Base-by-base conservation (phyloP, 2,888 invertebrate genomes). In the Drosophila kokeensis region DNA sequence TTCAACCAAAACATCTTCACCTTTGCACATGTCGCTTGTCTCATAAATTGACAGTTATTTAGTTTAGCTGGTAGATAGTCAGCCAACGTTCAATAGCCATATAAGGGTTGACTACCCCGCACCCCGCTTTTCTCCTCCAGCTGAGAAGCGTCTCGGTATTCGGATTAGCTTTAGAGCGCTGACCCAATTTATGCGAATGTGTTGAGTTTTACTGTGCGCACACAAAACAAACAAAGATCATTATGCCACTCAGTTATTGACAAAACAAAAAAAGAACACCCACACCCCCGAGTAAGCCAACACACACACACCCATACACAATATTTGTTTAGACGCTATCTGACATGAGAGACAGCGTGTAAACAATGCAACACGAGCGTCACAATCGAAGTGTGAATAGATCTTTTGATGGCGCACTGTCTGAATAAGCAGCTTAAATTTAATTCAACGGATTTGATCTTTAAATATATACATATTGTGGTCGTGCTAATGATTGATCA, bases 361-460 rank as follows among this genome's bases (percentile, higher is more conserved):
- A 69, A 77, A 81, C 81, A 83, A 81, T 67, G 58, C 42, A 67
- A 57, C 66, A 63, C 69, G 58, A 81, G 75, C 80, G 72, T 70
- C 80, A 78, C 83, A 82, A 76, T 79, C 64, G 67, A 87, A 89
- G 89, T 89, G 85, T 80, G 84, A 89, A 87, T 71, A 76, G 73
- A 82, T 76, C 76, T 69, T 82, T 84, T 68, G 68, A 64, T 69
- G 62, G 74, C 60, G 27, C 61, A 63, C 50, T 58, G 62, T 48
- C 63, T 64, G 63, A 58, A 53, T 74, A 83, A 79, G 69, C 79
- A 48, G 79, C 79, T 81, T 83, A 79, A 40, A 67, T 32, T 60
- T 54, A 59, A 72, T 67, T 57, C 60, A 34, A 32, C 32, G 45
- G 59, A 65, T 73, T 42, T 27, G 61, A 50, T 74, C 53, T 59